Percentiles rank a stretch among this genome's conserved stretches.
phyloP scores from a whole-genome alignment of 1,140 invertebrate genomes.

The Gryllus bimaculatus region DNA sequence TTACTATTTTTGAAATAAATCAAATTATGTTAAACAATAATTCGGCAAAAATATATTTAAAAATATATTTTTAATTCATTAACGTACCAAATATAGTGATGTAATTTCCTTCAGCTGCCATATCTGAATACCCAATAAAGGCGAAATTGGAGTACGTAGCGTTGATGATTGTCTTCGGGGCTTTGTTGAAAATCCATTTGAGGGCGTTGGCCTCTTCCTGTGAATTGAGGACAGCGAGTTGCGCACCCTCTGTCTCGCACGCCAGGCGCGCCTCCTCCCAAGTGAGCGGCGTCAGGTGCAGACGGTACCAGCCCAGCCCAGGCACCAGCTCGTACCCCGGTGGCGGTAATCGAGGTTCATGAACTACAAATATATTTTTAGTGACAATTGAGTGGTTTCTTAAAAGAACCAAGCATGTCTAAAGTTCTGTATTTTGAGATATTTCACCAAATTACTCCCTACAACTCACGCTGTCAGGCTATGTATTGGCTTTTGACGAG shows the following conservation, averaged over 20 bases:
- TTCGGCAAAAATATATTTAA: too few species aligned
- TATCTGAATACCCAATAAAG: background rate
- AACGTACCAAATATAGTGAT: background rate
- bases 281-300: background rate
- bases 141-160: background rate
- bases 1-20: too few species aligned
- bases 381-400: too few species aligned
- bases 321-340: constrained; percentile 7
- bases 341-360: background rate
- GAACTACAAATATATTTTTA: too few species aligned
- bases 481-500: too few species aligned
- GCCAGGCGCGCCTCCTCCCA: constrained; percentile 11
- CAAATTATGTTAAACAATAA: too few species aligned
- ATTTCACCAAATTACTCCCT: too few species aligned
- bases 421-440: too few species aligned
- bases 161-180: background rate
- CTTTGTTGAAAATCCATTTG: background rate
- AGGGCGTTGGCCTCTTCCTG: constrained; percentile 4
- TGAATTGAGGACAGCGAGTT: constrained; percentile 15
- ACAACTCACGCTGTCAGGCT: too few species aligned
- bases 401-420: too few species aligned
- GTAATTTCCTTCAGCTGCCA: background rate
- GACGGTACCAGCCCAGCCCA: constrained; percentile 14
- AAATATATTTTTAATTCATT: too few species aligned
- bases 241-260: constrained; percentile 8